Evolutionary conservation across 2,797 vertebrate genomes (phyloP).

Genomic region (Propithecus perrieri): DNA sequence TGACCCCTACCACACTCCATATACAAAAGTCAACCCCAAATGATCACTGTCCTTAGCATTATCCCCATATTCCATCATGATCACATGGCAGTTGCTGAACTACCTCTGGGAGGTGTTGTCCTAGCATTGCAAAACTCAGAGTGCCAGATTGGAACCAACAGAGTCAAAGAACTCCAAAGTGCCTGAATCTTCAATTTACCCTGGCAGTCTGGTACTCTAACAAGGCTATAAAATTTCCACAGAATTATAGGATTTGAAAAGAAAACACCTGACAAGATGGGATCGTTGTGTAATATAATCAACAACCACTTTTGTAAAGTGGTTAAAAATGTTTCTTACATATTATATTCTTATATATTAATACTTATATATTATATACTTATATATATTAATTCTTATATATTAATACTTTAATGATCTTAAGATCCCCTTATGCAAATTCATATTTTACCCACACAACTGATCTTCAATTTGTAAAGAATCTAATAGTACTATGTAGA

Average conservation of each 20-base stretch:
- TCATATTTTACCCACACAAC: background rate
- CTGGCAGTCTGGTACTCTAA: background rate
- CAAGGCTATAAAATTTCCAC: background rate
- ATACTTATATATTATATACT: background rate
- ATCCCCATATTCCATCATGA: background rate
- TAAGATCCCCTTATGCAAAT: background rate
- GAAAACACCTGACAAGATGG: background rate
- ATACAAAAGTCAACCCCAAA: background rate
- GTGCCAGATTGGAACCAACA: background rate
- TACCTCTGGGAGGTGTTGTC: accelerated
- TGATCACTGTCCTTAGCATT: background rate
- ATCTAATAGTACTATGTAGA: background rate
- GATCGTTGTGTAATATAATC: background rate
- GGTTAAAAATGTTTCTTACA: background rate
- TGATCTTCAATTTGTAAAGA: background rate
- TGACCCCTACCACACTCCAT: background rate
- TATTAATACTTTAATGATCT: background rate
- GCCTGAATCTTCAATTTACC: background rate
- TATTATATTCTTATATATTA: background rate
- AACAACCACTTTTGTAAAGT: background rate
- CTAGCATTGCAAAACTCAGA: background rate
- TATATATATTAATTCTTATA: background rate
- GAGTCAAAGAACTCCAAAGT: background rate
- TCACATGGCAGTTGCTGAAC: background rate
- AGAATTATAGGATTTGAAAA: background rate